Base-by-base conservation (phyloP, 2,888 invertebrate species). In the Diaperis boleti region DNA sequence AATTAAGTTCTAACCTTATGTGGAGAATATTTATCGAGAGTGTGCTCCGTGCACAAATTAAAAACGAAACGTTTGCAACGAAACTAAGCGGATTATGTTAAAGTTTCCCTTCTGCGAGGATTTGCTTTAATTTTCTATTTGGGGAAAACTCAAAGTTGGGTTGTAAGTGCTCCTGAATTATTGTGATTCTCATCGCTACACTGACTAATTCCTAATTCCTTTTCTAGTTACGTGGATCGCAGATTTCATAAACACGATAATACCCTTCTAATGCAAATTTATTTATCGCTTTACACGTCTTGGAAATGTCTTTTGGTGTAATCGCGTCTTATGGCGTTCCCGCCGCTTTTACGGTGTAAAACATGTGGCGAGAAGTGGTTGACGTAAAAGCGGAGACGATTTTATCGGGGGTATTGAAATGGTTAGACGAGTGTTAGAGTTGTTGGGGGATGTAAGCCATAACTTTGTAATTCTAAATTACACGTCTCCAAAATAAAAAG, bases 1-100 rank as follows among this genome's bases (percentile, higher is more conserved):
- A 63, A 59, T 63, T 59, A 59, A 59, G 59, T 52, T 49, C 33
- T 41, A 35, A 61, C 61, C 61, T 45, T 50, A 39, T 41, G 42
- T 5, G 7, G 62, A 11, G 55, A 56, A 57, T 62, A 57, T 62
- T 56, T 62, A 56, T 62, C 15, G 5, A 33, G 33, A 44, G 26
- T 14, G 39, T 18, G 15, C 20, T 2, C 3, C 4, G 2, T n/a
- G 18, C 11, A 17, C 20, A 52, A 26, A 52, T 52, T 52, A 49
- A 49, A 49, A 49, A 49, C 13, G 31, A 13, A 17, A 47, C 17
- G 44, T 14, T 39, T 39, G 11, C 22, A 15, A 44, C n/a, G 20
- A 47, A 47, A 26, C 15, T 31, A 47, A 31, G 29, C 29, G 47
- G 47, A 47, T 47, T 47, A 47, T 8, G 14, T 31, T 14, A 3